Base-by-base conservation (phyloP, 30 jellyfish, hydroid and myxozoan species). In the Cassiopea andromeda region DNA sequence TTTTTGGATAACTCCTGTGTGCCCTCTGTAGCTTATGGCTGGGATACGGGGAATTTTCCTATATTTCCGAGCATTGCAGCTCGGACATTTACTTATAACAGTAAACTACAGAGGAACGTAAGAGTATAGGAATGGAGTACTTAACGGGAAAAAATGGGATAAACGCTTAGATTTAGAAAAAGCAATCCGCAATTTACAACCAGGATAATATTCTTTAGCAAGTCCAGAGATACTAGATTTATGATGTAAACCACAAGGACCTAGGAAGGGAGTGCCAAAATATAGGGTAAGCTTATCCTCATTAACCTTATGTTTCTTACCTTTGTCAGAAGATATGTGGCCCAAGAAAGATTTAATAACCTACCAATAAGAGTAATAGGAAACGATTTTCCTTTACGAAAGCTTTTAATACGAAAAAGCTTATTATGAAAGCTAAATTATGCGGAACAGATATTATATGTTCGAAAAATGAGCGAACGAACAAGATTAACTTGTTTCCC, bases 1-100 rank as follows among this genome's bases (percentile, higher is more conserved):
- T 59, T 7, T 59, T 59, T 59, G 10, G 70, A 0, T 59, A 16
- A 59, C 16, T 59, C 70, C 70, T 66, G 15, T 66, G 43, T 66
- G 75, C 75, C 45, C 75, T 66, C 75, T 66, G 75, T 14, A 66
- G 75, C 75, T 9, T 66, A 66, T 66, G 75, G 75, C 75, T 66
- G 15, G 75, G 75, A 5, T 66, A 15, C 75, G 75, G 75, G 75
- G 19, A 19, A 15, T 66, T 16, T 66, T 66, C 75, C 75, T 19
- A 19, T 66, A 66, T 15, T 19, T 3, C 75, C 75, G 75, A 66
- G 75, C 75, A 66, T 66, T 66, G 75, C 75, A 66, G 75, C 75
- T 66, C 75, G 45, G 75, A 66, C 75, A 59, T 27, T 27, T 27
- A 27, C 70, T 59, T 59, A 9, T 59, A 16, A 59, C 70, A 66